Percentiles rank a stretch among this genome's conserved stretches.
phyloP scores from a whole-genome alignment of 1,140 invertebrate genomes.

The Formica exsecta region DNA sequence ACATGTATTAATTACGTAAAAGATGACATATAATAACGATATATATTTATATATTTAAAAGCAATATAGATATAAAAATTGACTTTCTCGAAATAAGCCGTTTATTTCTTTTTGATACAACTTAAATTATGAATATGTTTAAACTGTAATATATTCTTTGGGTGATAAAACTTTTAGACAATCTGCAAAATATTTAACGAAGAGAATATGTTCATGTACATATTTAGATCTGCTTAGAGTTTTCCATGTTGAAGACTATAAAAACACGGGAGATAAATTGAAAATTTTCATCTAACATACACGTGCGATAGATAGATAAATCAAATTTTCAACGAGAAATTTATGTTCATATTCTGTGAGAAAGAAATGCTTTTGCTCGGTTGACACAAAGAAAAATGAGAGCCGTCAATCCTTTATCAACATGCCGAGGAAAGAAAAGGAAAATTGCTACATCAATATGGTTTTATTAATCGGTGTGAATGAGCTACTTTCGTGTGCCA shows the following conservation, averaged over 20 bases:
- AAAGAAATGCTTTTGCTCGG: slow-evolving; percentile 8
- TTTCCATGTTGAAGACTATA: not conserved
- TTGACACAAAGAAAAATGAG: slow-evolving; percentile 29
- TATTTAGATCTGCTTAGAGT: not conserved
- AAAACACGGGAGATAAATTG: not conserved
- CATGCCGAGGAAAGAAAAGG: not conserved
- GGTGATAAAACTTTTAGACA: too few species aligned
- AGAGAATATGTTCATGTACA: not conserved
- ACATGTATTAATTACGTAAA: not conserved
- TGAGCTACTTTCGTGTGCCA: not conserved
- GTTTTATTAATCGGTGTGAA: slow-evolving; percentile 4
- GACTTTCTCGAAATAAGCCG: too few species aligned
- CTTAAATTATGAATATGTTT: too few species aligned
- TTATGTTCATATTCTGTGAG: not conserved
- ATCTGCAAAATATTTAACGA: not conserved
- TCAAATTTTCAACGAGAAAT: slow-evolving; percentile 7
- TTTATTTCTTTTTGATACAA: too few species aligned
- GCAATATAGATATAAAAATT: not conserved
- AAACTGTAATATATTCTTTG: too few species aligned
- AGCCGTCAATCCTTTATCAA: slow-evolving; percentile 45
- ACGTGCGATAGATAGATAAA: slow-evolving; percentile 2
- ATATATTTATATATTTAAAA: not conserved
- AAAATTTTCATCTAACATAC: not conserved
- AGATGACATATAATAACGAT: not conserved
- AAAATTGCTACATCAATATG: not conserved